Evolutionary conservation across 2,797 vertebrate species (phyloP).

Genomic region (Epinephelus malabaricus): DNA sequence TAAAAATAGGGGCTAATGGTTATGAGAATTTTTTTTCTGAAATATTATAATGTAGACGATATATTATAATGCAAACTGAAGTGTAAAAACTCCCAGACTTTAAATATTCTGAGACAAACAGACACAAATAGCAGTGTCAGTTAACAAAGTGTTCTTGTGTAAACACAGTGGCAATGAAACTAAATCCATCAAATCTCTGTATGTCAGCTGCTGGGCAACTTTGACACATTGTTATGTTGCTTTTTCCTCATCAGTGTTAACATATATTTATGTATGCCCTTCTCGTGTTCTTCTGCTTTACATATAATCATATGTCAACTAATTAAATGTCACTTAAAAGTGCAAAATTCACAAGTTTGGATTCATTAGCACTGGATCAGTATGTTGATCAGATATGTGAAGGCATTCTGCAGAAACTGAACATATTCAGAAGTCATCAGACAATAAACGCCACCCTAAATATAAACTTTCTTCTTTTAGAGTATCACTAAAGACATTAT

Average conservation of each 20-base stretch:
- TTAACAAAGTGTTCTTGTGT: not conserved
- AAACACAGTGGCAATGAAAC: constrained; percentile 7
- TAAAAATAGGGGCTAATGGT: not conserved
- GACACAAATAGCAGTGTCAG: not conserved
- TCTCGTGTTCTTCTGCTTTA: not conserved
- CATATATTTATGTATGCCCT: not conserved
- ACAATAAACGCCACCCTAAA: constrained; percentile 10
- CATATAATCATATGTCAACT: constrained; percentile 2
- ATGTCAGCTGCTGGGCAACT: not conserved
- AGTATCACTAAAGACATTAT: constrained; percentile 16
- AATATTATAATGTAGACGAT: not conserved
- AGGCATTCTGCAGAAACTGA: not conserved
- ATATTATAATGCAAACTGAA: not conserved
- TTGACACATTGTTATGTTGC: too few species aligned
- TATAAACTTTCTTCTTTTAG: constrained; percentile 11
- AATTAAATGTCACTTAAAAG: constrained; percentile 2
- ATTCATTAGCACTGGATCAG: not conserved
- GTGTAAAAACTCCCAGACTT: not conserved
- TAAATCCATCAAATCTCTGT: constrained; percentile 14
- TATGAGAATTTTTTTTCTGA: constrained; percentile 14
- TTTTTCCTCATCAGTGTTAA: too few species aligned
- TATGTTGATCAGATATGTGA: constrained; percentile 3
- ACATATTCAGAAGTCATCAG: not conserved
- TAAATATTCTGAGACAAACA: not conserved
- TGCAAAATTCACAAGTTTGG: not conserved